Percentiles rank a stretch among this genome's conserved stretches.
These are phyloP conservation scores for Doris montereyensis DNA, from an alignment of 2,888 invertebrate genomes.

Conservation along the genomic window DNA sequence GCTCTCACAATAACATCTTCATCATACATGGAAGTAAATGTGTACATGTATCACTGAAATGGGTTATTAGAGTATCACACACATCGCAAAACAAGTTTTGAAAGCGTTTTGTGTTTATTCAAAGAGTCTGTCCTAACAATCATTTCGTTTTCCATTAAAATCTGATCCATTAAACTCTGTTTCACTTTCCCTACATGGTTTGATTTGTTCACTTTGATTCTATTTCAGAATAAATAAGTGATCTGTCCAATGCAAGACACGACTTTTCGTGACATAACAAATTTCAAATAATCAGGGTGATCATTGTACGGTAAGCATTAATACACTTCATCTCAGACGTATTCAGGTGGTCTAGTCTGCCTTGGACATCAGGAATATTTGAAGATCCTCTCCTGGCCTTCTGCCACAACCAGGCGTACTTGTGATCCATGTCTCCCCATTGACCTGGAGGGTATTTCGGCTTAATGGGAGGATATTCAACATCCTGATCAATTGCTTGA, in stretches of 20 bases:
- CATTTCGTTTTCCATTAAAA: slow-evolving; percentile 36
- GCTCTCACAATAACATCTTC: slow-evolving; percentile 86
- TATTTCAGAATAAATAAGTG: slow-evolving; percentile 62
- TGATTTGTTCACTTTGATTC: slow-evolving; percentile 74
- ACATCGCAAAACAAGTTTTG: slow-evolving; percentile 40
- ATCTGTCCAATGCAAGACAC: too few species aligned
- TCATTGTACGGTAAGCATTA: slow-evolving; percentile 18
- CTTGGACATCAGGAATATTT: slow-evolving; percentile 21
- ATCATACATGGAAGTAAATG: slow-evolving; percentile 78
- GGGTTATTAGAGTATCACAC: slow-evolving; percentile 41
- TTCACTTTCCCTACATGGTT: slow-evolving; percentile 75
- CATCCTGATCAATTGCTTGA: too few species aligned
- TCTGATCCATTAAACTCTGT: slow-evolving; percentile 30
- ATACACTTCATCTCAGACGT: slow-evolving; percentile 22
- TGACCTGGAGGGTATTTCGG: slow-evolving; percentile 63
- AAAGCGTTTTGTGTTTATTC: not conserved
- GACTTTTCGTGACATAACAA: too few species aligned
- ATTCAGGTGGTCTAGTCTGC: slow-evolving; percentile 23
- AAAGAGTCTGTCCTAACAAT: slow-evolving; percentile 27
- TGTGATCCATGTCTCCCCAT: slow-evolving; percentile 61
- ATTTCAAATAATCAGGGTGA: slow-evolving; percentile 74
- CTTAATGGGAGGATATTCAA: slow-evolving; percentile 63
- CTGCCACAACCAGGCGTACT: slow-evolving; percentile 63
- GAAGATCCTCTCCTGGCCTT: slow-evolving; percentile 46
- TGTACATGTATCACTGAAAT: slow-evolving; percentile 44